A percentile compares a stretch with the other conserved stretches of the same genome.
These are phyloP conservation scores for Ardeotis arabs DNA, from an alignment of 2,113 vertebrate species.

Conservation along the genomic window DNA sequence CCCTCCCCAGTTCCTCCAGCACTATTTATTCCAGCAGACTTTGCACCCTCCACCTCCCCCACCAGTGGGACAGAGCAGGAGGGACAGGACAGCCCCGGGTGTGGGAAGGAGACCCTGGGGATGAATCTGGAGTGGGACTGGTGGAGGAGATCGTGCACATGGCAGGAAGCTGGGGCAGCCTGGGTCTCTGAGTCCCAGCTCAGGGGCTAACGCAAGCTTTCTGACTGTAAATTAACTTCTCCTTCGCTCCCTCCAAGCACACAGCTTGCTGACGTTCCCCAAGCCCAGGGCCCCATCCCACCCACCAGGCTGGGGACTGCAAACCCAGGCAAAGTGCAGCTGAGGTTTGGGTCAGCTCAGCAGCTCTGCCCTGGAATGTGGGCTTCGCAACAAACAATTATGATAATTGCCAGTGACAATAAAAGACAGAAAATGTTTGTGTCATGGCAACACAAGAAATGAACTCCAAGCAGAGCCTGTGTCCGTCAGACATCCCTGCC, in stretches of 20 bases:
- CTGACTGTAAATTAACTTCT: neutral
- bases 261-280: neutral
- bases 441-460: conserved; percentile 29
- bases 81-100: neutral
- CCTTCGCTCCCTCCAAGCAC: neutral
- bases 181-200: neutral
- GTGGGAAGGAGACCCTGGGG: neutral
- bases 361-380: conserved; percentile 4
- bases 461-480: neutral
- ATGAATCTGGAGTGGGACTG: neutral
- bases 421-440: conserved; percentile 19
- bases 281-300: neutral
- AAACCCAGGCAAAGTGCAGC: neutral
- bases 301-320: neutral
- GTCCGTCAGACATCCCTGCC: neutral
- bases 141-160: accelerated
- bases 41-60: neutral
- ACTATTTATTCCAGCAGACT: neutral
- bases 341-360: conserved; percentile 28
- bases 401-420: conserved; percentile 25
- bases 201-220: neutral
- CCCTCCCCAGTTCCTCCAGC: neutral
- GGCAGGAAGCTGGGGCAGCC: neutral
- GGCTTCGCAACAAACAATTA: conserved; percentile 12
- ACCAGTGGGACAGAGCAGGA: neutral